These are phyloP conservation scores for Vannuccia rotundouncinata DNA, from an alignment of 2,888 invertebrate species.

Conservation along the genomic window DNA sequence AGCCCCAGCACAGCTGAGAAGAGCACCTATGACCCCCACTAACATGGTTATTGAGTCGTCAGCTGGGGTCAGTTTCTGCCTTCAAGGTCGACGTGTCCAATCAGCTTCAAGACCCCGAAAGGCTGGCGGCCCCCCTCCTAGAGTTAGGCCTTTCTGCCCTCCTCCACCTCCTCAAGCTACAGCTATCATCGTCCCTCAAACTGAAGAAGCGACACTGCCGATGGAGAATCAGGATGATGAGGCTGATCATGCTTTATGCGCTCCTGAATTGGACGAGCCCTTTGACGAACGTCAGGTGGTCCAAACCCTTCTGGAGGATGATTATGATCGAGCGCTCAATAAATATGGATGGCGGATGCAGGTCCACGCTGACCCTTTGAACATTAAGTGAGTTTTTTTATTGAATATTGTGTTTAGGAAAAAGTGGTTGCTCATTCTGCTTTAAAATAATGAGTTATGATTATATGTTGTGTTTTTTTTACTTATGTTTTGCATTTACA, in stretches of 20 bases:
- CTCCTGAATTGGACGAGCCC: not conserved
- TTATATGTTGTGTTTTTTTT: too few relatives aligned
- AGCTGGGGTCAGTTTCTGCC: not conserved
- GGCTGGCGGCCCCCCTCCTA: not conserved
- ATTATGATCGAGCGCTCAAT: conserved; percentile 45
- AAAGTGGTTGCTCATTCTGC: too few relatives aligned
- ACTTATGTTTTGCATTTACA: too few relatives aligned
- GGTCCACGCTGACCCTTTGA: conserved; percentile 50
- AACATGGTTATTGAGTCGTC: not conserved
- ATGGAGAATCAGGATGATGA: not conserved
- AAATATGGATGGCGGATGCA: conserved; percentile 52
- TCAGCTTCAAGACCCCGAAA: not conserved
- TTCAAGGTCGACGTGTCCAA: not conserved
- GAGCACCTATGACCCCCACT: not conserved
- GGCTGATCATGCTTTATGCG: not conserved
- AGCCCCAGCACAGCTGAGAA: conserved; percentile 11
- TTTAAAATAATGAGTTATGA: too few relatives aligned
- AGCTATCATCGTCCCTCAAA: not conserved
- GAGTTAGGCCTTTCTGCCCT: not conserved
- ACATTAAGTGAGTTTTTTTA: conserved; percentile 47
- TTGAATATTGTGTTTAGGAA: not conserved
- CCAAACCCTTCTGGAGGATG: conserved; percentile 22
- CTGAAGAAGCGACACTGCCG: not conserved
- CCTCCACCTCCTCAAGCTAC: not conserved
- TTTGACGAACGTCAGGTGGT: not conserved